Percentiles rank a stretch among this genome's conserved stretches.
Evolutionary conservation across 2,888 invertebrate species (phyloP).

Genomic region (Epirrita christyi): DNA sequence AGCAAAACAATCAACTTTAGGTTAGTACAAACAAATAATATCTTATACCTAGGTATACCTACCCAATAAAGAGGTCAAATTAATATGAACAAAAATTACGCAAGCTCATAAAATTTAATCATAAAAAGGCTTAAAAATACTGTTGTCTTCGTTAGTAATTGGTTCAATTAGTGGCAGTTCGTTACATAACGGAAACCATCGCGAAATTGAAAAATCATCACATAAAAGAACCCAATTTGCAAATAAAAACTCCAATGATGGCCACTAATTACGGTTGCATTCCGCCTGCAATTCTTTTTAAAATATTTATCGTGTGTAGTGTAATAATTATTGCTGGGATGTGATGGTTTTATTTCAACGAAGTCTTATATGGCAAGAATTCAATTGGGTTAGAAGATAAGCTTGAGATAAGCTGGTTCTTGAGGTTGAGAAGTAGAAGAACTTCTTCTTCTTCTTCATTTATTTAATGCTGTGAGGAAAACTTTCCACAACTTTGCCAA

Average conservation of each 20-base stretch:
- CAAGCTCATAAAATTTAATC: too few species aligned
- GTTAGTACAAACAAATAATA: too few species aligned
- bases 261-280: slow-evolving; percentile 14
- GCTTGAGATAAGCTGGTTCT: slow-evolving; percentile 55
- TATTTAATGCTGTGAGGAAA: too few species aligned
- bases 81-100: too few species aligned
- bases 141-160: neutral
- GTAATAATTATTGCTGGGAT: slow-evolving; percentile 5
- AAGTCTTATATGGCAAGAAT: slow-evolving; percentile 22
- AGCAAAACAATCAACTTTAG: too few species aligned
- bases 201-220: slow-evolving; percentile 18
- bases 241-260: slow-evolving; percentile 15
- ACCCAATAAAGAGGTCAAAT: too few species aligned
- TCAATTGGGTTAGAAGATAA: slow-evolving; percentile 44
- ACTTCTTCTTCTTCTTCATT: too few species aligned
- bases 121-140: too few species aligned
- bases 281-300: slow-evolving; percentile 14
- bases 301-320: slow-evolving; percentile 9
- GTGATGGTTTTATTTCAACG: slow-evolving; percentile 22
- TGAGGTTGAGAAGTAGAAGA: too few species aligned
- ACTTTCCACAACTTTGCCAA: too few species aligned
- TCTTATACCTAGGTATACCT: too few species aligned
- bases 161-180: slow-evolving; percentile 20
- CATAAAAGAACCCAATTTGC: slow-evolving; percentile 32
- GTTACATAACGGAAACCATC: slow-evolving; percentile 27